Evolutionary conservation across 2,797 vertebrate species (phyloP), one percentile per base, ranked within the genome.

Genomic region (Sebastes miniatus): DNA sequence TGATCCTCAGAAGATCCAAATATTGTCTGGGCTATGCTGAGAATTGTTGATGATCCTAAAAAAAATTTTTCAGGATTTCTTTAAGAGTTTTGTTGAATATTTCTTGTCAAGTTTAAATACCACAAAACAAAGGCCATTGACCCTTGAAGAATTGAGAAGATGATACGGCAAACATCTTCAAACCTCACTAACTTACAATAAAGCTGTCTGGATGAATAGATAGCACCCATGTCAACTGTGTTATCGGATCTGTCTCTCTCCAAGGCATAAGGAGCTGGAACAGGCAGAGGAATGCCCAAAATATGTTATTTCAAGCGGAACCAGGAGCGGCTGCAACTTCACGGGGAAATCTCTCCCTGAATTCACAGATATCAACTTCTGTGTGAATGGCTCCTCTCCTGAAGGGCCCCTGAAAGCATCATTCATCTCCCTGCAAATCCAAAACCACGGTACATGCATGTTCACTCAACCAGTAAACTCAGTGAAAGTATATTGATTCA

Each of bases 301-400:
- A 10, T 96, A 96, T 62, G 34, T 94, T 0, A 2, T 63, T 1
- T 67, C 50, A 4, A 47, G 63, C 0, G 84, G 82, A 24, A 4
- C 31, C 20, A 84, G 83, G n/a, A 85, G 4, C 0, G 95, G 96
- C 65, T 96, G 96, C 75, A 76, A 83, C 69, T 94, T 96, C 69
- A 73, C 89, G 2, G 70, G 11, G 12, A 76, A 47, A 2, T 25
- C 56, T 2, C 87, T 96, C 4, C 83, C 94, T 25, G 81, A 88
- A 18, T 96, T 95, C 72, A 90, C 88, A 0, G 90, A 95, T 50
- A 89, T 96, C 64, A 96, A 93, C 76, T 73, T 96, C 52, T 96
- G 94, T 69, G 83, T 96, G 2, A 96, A 96, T 8, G 94, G 94
- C 20, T 93, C 95, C 1, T 94, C 93, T 5, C 6, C 69, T 0